Percentiles rank a stretch among this genome's conserved stretches.
phyloP scores from a whole-genome alignment of 2,113 vertebrate genomes.

The Neolamprologus ventralis region DNA sequence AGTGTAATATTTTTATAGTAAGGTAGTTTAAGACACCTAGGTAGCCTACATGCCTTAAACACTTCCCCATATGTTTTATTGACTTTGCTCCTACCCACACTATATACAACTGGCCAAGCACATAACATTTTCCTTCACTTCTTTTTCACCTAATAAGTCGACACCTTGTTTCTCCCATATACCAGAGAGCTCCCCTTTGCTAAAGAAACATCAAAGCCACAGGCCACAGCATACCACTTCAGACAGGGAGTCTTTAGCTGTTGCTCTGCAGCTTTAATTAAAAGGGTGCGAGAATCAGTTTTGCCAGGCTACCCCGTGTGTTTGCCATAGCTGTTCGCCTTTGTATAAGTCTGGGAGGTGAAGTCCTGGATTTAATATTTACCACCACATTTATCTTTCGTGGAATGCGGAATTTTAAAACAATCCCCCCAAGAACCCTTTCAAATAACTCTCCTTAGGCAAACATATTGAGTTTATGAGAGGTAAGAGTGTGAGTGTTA shows the following conservation, averaged over 20 bases:
- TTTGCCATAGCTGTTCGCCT: slow-evolving; percentile 6
- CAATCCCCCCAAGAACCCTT: not conserved
- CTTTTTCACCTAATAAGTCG: slow-evolving; percentile 67
- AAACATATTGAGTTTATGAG: slow-evolving; percentile 17
- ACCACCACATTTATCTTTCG: slow-evolving; percentile 10
- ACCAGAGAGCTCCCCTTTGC: slow-evolving; percentile 26
- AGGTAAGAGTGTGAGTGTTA: not conserved
- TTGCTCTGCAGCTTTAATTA: slow-evolving; percentile 42
- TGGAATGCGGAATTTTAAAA: slow-evolving; percentile 17
- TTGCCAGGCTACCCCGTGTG: slow-evolving; percentile 4
- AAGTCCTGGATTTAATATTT: slow-evolving; percentile 30
- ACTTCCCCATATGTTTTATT: slow-evolving; percentile 48
- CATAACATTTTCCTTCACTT: slow-evolving; percentile 53
- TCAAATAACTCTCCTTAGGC: slow-evolving; percentile 16
- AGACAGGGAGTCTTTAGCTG: slow-evolving; percentile 19
- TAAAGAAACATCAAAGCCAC: slow-evolving; percentile 52
- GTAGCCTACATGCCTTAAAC: slow-evolving; percentile 27
- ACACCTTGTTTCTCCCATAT: slow-evolving; percentile 52
- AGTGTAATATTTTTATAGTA: slow-evolving; percentile 22
- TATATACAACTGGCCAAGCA: slow-evolving; percentile 31
- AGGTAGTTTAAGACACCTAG: slow-evolving; percentile 42
- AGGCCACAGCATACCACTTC: slow-evolving; percentile 7
- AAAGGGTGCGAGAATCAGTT: slow-evolving; percentile 29
- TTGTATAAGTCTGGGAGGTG: not conserved
- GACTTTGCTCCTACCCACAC: slow-evolving; percentile 42